phyloP scores from a whole-genome alignment of 1,140 invertebrate species.

The Musca domestica region DNA sequence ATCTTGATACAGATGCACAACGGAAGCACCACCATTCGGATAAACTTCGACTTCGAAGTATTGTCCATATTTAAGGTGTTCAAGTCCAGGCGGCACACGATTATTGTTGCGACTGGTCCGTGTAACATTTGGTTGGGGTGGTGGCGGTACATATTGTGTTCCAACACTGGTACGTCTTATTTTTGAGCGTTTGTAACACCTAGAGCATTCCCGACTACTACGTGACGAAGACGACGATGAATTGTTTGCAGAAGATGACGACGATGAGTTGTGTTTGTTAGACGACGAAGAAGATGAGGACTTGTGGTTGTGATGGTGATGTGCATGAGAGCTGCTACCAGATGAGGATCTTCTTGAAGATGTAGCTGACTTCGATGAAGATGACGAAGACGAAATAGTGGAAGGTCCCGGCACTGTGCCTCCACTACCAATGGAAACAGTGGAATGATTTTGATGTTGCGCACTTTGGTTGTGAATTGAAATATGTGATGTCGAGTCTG shows the following conservation, averaged over 20 bases:
- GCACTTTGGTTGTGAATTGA: not conserved
- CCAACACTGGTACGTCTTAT: conserved; percentile 63
- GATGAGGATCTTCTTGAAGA: conserved; percentile 23
- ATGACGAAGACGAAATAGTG: conserved; percentile 30
- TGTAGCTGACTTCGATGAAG: conserved; percentile 9
- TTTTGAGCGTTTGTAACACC: conserved; percentile 63
- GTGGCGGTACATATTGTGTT: conserved; percentile 58
- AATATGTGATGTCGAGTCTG: not conserved
- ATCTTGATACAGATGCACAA: conserved; percentile 90
- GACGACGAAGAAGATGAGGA: conserved; percentile 35
- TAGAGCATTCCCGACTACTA: conserved; percentile 58
- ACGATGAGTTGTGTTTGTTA: conserved; percentile 35
- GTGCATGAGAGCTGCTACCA: conserved; percentile 33
- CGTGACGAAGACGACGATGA: conserved; percentile 34
- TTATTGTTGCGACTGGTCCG: conserved; percentile 44
- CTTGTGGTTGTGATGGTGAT: conserved; percentile 36
- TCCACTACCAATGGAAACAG: not conserved
- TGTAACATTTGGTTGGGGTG: conserved; percentile 37
- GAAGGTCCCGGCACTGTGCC: conserved; percentile 22
- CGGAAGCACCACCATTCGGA: conserved; percentile 91
- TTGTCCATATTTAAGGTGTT: conserved; percentile 68
- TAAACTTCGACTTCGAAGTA: conserved; percentile 88
- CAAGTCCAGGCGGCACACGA: conserved; percentile 50
- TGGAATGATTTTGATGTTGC: not conserved
- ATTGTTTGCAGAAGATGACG: conserved; percentile 36